These are phyloP conservation scores for Sabellastarte sp. DNA, from an alignment of 2,888 invertebrate genomes.

Conservation along the genomic window DNA sequence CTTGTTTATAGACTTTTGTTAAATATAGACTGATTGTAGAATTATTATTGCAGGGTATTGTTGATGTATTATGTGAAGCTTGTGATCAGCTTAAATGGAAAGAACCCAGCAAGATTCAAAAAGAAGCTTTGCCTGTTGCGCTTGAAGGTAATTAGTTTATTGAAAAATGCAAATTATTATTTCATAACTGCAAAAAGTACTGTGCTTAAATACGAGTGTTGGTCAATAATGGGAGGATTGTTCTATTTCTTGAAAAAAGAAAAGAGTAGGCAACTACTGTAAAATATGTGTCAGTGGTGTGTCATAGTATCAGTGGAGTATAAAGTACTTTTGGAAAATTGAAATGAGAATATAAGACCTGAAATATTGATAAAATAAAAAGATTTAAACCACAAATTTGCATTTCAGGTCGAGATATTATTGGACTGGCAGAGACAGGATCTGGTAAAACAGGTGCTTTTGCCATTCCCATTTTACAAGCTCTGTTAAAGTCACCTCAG, in stretches of 20 bases:
- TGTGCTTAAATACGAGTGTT: too few relatives aligned
- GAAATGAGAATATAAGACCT: neutral
- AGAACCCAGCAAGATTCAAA: constrained; percentile 90
- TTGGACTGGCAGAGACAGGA: constrained; percentile 79
- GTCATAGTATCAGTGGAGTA: too few relatives aligned
- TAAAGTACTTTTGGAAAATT: too few relatives aligned
- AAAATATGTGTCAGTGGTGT: too few relatives aligned
- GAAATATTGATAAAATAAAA: neutral
- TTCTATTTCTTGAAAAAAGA: neutral
- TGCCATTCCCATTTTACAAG: constrained; percentile 91
- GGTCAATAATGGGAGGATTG: neutral
- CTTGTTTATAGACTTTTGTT: too few relatives aligned
- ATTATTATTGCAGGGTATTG: too few relatives aligned
- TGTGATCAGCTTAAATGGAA: constrained; percentile 93
- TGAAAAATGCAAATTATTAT: too few relatives aligned
- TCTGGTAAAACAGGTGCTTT: constrained; percentile 98
- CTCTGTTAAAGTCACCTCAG: constrained; percentile 85
- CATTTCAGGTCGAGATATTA: constrained; percentile 74
- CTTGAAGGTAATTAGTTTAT: too few relatives aligned
- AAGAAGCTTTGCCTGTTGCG: constrained; percentile 88
- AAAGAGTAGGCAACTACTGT: too few relatives aligned
- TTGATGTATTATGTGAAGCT: constrained; percentile 86
- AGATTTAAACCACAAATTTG: constrained; percentile 2
- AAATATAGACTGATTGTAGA: too few relatives aligned
- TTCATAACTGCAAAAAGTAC: too few relatives aligned